Conservation (phyloP, 1,140 invertebrate genomes). For the Lepidurus arcticus region DNA sequence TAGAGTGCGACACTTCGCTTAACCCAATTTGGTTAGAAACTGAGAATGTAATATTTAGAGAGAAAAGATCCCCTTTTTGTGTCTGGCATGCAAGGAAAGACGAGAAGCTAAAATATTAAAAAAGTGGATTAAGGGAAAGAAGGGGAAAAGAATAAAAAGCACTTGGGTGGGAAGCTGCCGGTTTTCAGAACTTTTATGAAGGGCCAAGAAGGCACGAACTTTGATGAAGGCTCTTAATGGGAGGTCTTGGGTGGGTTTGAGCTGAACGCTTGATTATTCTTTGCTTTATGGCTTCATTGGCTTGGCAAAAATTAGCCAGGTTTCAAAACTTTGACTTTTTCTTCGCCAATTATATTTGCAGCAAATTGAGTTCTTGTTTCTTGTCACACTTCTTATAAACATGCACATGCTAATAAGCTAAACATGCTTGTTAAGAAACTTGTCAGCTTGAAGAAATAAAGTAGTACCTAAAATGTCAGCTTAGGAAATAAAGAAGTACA, state of each 20-base stretch:
- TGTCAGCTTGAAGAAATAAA: no score
- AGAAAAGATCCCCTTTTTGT: not conserved
- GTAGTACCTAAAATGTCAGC: no score
- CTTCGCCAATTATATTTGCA: no score
- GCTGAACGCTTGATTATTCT: slow-evolving; percentile 12
- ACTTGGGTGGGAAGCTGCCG: no score
- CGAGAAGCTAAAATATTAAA: not conserved
- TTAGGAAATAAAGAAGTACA: no score
- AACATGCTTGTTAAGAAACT: no score
- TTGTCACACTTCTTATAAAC: no score
- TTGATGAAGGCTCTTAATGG: not conserved
- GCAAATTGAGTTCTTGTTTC: no score
- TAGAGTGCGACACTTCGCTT: not conserved
- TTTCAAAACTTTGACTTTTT: no score
- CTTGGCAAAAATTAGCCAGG: not conserved
- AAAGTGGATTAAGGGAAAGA: not conserved
- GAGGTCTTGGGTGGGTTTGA: not conserved
- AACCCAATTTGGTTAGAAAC: not conserved
- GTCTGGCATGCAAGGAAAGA: not conserved
- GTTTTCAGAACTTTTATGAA: not conserved
- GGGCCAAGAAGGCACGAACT: not conserved
- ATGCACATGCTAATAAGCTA: no score
- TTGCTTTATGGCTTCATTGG: not conserved
- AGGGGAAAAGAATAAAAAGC: not conserved
- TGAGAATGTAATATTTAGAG: not conserved